Percentiles rank a stretch among this genome's conserved stretches.
These are phyloP conservation scores for Dioctria rufipes DNA, from an alignment of 2,888 invertebrate species.

Conservation along the genomic window DNA sequence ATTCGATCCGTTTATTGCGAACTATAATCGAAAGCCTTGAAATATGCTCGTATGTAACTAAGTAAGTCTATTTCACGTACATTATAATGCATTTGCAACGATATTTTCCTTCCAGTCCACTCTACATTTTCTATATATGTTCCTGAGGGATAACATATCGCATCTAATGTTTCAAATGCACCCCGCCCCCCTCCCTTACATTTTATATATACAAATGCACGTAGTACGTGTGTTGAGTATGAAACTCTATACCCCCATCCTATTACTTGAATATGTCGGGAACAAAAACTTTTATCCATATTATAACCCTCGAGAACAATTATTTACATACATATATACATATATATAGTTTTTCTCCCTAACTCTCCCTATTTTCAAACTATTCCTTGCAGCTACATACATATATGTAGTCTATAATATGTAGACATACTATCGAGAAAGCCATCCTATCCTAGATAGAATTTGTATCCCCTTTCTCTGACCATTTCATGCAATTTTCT, in stretches of 20 bases:
- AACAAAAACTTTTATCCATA: constrained; percentile 27
- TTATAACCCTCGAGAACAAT: background rate
- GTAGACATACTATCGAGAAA: no score
- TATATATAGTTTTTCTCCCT: constrained; percentile 12
- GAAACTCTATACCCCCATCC: constrained; percentile 1
- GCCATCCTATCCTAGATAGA: no score
- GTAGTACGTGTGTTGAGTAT: no score
- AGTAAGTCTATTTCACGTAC: background rate
- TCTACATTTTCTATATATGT: background rate
- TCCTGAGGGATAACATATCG: constrained; percentile 37
- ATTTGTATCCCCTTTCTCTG: constrained; percentile 10
- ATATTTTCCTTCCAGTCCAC: constrained; percentile 25
- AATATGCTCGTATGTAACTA: constrained; percentile 5
- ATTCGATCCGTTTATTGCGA: constrained; percentile 23
- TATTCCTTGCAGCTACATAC: background rate
- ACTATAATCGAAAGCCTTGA: constrained; percentile 43
- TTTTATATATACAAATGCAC: no score
- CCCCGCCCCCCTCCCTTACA: constrained; percentile 7
- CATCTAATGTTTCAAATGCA: constrained; percentile 35
- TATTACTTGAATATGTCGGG: background rate
- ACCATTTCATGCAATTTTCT: constrained; percentile 46
- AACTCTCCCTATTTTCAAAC: no score
- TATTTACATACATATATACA: background rate
- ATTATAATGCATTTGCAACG: constrained; percentile 44
- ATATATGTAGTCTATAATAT: no score